Evolutionary conservation across 2,888 invertebrate species (phyloP).

Genomic region (Artemia sinica): DNA sequence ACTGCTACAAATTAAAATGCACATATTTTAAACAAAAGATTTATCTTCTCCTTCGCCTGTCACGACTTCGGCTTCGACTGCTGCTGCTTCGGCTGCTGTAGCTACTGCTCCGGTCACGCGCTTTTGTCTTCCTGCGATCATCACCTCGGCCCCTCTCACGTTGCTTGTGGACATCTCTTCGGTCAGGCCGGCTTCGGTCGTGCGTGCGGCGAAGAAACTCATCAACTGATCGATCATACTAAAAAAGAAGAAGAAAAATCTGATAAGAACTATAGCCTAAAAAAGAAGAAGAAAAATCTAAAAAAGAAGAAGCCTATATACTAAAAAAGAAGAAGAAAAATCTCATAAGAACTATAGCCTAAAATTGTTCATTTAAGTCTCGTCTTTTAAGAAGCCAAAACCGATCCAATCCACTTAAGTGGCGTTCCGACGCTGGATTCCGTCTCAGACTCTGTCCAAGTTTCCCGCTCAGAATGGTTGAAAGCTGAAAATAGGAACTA

Average conservation of each 20-base stretch:
- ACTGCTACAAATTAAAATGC: too few relatives aligned
- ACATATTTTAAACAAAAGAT: too few relatives aligned
- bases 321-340: not conserved
- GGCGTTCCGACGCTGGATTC: too few relatives aligned
- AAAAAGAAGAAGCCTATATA: not conserved
- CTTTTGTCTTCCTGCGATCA: not conserved
- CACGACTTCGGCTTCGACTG: not conserved
- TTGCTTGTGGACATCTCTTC: not conserved
- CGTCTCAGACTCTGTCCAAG: too few relatives aligned
- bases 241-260: not conserved
- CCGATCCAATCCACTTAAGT: too few relatives aligned
- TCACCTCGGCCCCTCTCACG: not conserved
- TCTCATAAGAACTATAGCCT: not conserved
- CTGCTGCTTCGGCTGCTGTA: not conserved
- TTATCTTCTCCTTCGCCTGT: not conserved
- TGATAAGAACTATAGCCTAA: not conserved
- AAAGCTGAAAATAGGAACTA: too few relatives aligned
- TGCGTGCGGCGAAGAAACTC: constrained; percentile 1
- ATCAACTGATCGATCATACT: constrained; percentile 5
- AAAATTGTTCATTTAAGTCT: not conserved
- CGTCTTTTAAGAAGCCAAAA: too few relatives aligned
- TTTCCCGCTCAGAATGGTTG: too few relatives aligned
- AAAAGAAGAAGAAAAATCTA: not conserved
- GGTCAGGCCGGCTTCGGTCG: not conserved
- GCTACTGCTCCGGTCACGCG: constrained; percentile 8